Evolutionary conservation across 2,888 invertebrate genomes (phyloP), one percentile per base, ranked within the genome.

Genomic region (Melanophora roralis): DNA sequence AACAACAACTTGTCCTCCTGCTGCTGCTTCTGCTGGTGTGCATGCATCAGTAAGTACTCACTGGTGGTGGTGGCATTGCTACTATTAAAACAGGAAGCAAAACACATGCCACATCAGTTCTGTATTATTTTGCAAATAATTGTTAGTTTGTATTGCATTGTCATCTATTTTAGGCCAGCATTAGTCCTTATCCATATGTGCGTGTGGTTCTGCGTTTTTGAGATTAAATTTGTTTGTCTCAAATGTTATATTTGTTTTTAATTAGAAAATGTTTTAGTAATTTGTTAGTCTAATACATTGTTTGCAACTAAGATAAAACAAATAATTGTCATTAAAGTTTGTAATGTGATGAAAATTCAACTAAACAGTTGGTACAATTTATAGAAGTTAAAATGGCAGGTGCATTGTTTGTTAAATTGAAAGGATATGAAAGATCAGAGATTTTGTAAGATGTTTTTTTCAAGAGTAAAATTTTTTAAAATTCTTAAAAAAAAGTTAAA

Each of bases 211-310:
- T n/a, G 23, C 27, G 49, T 27, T 9, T 23, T 12, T 57, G 36
- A 19, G 64, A n/a, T 45, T 38, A 1, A 40, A 4, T 49, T 59
- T 68, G 47, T 73, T 80, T 76, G 76, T 16, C 67, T 64, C 64
- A 68, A 72, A 80, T 80, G 80, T 76, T 80, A 73, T 80, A 80
- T 80, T 80, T 80, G 80, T 59, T 80, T 80, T 80, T 80, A 80
- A 80, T 80, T 80, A 80, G 80, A 76, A 80, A 68, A 69, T 80
- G 55, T 68, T 73, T 59, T 65, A 64, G 62, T 72, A 64, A 72
- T 72, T 23, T 62, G 36, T 72, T 72, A 64, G 62, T 16, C n/a
- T n/a, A n/a, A n/a, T n/a, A 36, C 14, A 64, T 62, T 32, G 57
- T n/a, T 43, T 71, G 43, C n/a, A 49, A 77, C 43, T 64, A 57